A percentile compares a stretch with the other conserved stretches of the same genome.
These are phyloP conservation scores for Clivina fossor DNA, from an alignment of 2,888 invertebrate species.

Conservation along the genomic window DNA sequence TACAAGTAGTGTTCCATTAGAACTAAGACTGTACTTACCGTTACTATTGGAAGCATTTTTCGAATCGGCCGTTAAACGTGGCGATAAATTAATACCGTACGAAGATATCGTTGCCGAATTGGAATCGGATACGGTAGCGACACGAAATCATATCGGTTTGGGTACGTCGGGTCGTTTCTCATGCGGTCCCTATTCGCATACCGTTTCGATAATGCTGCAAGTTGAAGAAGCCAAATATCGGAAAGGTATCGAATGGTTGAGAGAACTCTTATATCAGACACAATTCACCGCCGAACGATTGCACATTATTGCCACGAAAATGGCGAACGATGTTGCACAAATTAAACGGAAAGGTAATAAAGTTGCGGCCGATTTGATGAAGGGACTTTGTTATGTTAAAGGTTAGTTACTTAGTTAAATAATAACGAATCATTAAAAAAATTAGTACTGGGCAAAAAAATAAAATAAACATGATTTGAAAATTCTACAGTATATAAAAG, in stretches of 20 bases:
- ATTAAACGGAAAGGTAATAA: slow-evolving; percentile 71
- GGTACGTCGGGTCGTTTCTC: slow-evolving; percentile 62
- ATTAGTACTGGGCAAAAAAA: too few relatives aligned
- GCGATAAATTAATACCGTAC: slow-evolving; percentile 59
- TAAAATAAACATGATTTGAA: too few relatives aligned
- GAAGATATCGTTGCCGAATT: slow-evolving; percentile 78
- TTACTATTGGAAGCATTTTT: slow-evolving; percentile 73
- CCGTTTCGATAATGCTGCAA: slow-evolving; percentile 67
- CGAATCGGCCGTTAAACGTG: slow-evolving; percentile 71
- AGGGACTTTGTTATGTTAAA: slow-evolving; percentile 60
- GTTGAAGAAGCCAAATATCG: slow-evolving; percentile 77
- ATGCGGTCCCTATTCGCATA: slow-evolving; percentile 72
- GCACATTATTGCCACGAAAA: slow-evolving; percentile 75
- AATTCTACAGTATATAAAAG: too few relatives aligned
- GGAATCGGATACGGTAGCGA: slow-evolving; percentile 71
- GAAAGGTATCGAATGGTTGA: slow-evolving; percentile 73
- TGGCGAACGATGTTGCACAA: slow-evolving; percentile 79
- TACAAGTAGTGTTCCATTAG: slow-evolving; percentile 61
- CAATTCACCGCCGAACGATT: slow-evolving; percentile 73
- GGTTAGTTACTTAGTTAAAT: slow-evolving; percentile 50
- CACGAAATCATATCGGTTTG: slow-evolving; percentile 65
- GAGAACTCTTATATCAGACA: slow-evolving; percentile 72
- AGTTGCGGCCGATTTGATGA: slow-evolving; percentile 65
- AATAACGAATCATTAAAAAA: neutral
- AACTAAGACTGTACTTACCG: slow-evolving; percentile 71